Conservation (phyloP, 2,113 vertebrate genomes). For the Erythrocercus mccallii region DNA sequence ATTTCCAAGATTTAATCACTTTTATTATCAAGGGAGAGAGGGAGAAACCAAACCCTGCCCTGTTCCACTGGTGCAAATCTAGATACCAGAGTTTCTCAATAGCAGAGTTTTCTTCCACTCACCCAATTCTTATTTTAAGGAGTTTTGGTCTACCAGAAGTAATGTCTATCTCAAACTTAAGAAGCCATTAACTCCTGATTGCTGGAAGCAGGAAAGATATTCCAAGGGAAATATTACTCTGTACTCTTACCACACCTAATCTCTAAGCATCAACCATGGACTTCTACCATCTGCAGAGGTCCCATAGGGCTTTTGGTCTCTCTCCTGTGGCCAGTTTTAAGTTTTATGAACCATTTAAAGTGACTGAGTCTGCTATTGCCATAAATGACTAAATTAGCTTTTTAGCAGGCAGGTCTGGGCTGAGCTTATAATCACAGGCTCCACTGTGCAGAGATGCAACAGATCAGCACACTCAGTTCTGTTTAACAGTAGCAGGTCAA, state of each 20-base stretch:
- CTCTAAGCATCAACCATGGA: background rate
- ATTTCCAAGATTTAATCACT: background rate
- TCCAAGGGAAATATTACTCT: background rate
- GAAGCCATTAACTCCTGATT: background rate
- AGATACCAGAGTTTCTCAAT: background rate
- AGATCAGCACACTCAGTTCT: background rate
- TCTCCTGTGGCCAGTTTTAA: background rate
- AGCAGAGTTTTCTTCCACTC: background rate
- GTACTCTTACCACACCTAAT: background rate
- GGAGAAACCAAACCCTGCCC: background rate
- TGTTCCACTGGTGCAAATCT: background rate
- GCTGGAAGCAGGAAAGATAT: background rate
- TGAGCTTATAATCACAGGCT: background rate
- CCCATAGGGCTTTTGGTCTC: background rate
- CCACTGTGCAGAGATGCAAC: background rate
- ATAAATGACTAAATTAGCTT: background rate
- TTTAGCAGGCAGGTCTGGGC: background rate
- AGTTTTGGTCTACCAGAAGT: background rate
- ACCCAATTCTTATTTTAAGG: background rate
- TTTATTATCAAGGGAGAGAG: background rate
- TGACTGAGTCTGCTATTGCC: background rate
- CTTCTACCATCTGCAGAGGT: background rate
- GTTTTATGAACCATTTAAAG: background rate
- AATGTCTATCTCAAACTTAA: background rate
- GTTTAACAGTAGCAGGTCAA: background rate